phyloP scores from a whole-genome alignment of 2,888 invertebrate species.

The Rhamnusium bicolor region DNA sequence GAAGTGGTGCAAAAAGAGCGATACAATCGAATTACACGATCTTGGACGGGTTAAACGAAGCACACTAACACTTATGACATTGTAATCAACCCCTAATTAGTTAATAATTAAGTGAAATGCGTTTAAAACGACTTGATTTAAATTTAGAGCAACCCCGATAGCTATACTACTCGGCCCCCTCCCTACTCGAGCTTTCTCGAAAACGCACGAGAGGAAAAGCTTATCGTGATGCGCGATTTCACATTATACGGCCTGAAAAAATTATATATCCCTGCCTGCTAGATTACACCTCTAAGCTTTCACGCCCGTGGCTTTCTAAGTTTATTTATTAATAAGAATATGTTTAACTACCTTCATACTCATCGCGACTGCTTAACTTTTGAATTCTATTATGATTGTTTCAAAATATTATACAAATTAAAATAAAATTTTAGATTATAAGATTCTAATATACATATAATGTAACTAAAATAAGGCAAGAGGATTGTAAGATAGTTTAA shows the following conservation, averaged over 20 bases:
- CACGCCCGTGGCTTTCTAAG: constrained; percentile 7
- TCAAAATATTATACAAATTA: neutral
- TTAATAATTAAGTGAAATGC: constrained; percentile 66
- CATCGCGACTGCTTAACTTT: neutral
- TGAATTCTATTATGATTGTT: neutral
- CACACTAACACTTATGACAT: constrained; percentile 60
- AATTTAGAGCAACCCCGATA: constrained; percentile 68
- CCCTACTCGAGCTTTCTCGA: constrained; percentile 56
- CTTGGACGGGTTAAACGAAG: constrained; percentile 59
- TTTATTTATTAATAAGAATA: neutral
- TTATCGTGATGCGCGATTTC: constrained; percentile 56
- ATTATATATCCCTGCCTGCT: constrained; percentile 25
- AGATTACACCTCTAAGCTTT: constrained; percentile 26
- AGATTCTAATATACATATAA: too few relatives aligned
- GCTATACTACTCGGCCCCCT: constrained; percentile 65
- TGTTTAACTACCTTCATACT: neutral
- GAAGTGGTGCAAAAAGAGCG: constrained; percentile 41
- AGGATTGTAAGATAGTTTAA: too few relatives aligned
- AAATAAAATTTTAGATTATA: neutral
- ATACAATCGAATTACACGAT: constrained; percentile 48
- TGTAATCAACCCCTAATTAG: constrained; percentile 64
- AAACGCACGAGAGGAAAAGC: constrained; percentile 43
- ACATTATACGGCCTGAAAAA: constrained; percentile 38
- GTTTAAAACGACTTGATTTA: constrained; percentile 66
- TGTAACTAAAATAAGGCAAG: too few relatives aligned